phyloP scores from a whole-genome alignment of 2,888 invertebrate genomes.

The Shargacucullia verbasci region DNA sequence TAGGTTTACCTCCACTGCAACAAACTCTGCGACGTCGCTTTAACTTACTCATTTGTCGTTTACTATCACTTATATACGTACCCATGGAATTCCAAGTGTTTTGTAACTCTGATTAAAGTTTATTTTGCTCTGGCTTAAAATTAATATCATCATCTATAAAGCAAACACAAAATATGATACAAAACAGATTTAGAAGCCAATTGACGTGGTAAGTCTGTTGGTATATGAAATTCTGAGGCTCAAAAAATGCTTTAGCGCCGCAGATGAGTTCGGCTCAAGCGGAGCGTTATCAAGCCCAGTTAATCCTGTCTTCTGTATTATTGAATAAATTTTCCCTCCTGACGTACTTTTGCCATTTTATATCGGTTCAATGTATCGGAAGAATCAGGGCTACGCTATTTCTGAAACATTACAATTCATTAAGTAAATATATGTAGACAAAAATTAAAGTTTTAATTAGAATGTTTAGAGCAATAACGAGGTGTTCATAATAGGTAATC shows the following conservation, averaged over 20 bases:
- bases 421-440: constrained; percentile 31
- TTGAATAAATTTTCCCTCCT: constrained; percentile 81
- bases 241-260: constrained; percentile 75
- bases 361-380: constrained; percentile 74
- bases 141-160: constrained; percentile 58
- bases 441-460: constrained; percentile 44
- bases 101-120: constrained; percentile 38
- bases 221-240: constrained; percentile 72
- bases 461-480: constrained; percentile 48
- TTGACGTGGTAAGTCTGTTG: constrained; percentile 61
- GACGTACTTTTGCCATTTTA: constrained; percentile 73
- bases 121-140: constrained; percentile 30
- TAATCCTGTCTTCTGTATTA: constrained; percentile 84
- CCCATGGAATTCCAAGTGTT: constrained; percentile 14
- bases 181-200: constrained; percentile 58
- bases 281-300: constrained; percentile 81
- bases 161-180: constrained; percentile 55
- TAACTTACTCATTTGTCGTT: constrained; percentile 72
- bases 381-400: constrained; percentile 62
- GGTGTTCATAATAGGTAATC: constrained; percentile 60
- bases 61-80: constrained; percentile 52
- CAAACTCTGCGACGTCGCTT: constrained; percentile 70
- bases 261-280: constrained; percentile 78
- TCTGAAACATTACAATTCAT: constrained; percentile 50
- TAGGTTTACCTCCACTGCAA: constrained; percentile 71